These are phyloP conservation scores for Drosophila kohkoa DNA, from an alignment of 1,140 invertebrate genomes.

Conservation along the genomic window DNA sequence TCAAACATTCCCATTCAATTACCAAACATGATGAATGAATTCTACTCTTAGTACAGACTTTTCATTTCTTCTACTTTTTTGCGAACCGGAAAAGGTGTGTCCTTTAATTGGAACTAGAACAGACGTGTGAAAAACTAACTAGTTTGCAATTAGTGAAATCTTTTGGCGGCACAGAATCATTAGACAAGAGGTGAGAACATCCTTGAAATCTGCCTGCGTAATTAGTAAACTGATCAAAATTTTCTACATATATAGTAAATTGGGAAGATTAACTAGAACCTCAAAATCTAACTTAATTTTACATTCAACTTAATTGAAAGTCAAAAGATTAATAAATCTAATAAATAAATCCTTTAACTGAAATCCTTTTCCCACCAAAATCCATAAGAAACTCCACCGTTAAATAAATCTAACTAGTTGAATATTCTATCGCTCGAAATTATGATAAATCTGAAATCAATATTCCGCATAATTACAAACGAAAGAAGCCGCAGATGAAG, in stretches of 20 bases:
- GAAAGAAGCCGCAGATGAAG: constrained; percentile 35
- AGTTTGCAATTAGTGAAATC: constrained; percentile 52
- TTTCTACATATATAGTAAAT: background rate
- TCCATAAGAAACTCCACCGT: background rate
- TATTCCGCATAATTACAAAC: constrained; percentile 72
- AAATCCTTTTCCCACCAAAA: background rate
- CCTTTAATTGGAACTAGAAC: constrained; percentile 61
- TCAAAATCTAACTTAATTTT: no score
- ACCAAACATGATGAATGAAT: constrained; percentile 62
- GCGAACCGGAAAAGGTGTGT: constrained; percentile 65
- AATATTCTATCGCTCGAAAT: background rate
- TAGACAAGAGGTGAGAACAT: constrained; percentile 31
- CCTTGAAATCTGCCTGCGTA: background rate
- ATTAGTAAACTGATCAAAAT: background rate
- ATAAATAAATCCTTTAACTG: background rate
- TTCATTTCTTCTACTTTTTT: constrained; percentile 24
- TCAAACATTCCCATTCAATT: constrained; percentile 52
- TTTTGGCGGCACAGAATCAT: background rate
- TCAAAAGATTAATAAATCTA: no score
- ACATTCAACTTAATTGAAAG: no score
- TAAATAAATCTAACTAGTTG: background rate
- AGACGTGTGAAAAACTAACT: constrained; percentile 72
- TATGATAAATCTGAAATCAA: constrained; percentile 39
- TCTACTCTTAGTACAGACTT: background rate
- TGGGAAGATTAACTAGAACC: no score